Evolutionary conservation across 2,113 vertebrate genomes (phyloP).

Genomic region (Isichthys henryi): DNA sequence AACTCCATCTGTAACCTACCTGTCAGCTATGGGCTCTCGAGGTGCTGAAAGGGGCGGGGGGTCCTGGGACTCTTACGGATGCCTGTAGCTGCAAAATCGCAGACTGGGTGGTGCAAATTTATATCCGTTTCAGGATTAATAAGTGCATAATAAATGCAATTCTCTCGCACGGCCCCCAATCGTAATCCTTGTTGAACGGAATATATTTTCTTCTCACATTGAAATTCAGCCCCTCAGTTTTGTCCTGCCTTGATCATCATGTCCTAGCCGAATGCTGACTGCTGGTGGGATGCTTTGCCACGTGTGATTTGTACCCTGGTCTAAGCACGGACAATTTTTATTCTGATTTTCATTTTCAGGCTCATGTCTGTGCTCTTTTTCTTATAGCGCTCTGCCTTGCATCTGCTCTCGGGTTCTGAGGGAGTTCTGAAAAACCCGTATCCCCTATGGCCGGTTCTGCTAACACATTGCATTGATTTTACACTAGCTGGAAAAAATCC

Average conservation of each 20-base stretch:
- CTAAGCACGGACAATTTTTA: neutral
- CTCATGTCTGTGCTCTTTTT: neutral
- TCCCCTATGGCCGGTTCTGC: neutral
- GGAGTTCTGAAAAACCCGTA: neutral
- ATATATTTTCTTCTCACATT: neutral
- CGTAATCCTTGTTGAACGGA: neutral
- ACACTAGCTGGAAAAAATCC: neutral
- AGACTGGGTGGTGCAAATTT: neutral
- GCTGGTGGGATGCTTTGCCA: neutral
- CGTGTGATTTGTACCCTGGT: neutral
- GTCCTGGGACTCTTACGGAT: neutral
- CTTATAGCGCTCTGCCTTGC: neutral
- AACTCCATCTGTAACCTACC: constrained; percentile 53
- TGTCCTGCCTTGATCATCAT: neutral
- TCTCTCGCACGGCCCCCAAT: neutral
- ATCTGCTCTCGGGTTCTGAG: neutral
- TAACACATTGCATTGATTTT: neutral
- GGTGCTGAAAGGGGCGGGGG: constrained; percentile 20
- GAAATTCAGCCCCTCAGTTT: neutral
- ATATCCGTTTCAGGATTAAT: neutral
- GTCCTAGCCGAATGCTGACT: neutral
- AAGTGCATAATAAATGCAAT: neutral
- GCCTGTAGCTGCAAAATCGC: neutral
- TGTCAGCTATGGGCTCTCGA: constrained; percentile 37
- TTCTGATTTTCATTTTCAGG: neutral